Conservation (phyloP, 2,888 invertebrate genomes). For the Adineta ricciae region DNA sequence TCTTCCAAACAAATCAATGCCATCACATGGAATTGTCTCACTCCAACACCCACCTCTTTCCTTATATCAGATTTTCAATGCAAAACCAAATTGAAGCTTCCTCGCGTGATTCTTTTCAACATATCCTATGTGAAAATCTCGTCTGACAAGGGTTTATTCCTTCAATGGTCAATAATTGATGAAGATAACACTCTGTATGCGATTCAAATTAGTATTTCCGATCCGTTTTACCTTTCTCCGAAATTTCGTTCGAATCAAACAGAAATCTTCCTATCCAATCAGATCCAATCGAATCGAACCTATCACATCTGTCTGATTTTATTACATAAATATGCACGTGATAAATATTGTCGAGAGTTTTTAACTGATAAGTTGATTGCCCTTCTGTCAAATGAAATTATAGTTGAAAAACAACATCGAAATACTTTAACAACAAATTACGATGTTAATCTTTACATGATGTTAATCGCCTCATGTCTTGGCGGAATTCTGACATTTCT, state of each 20-base stretch:
- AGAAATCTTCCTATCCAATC: neutral
- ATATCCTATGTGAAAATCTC: neutral
- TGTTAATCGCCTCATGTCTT: slow-evolving; percentile 13
- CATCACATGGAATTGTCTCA: neutral
- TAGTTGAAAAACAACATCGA: neutral
- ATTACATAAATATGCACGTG: neutral
- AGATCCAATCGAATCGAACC: neutral
- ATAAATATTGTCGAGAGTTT: slow-evolving; percentile 12
- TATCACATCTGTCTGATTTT: neutral
- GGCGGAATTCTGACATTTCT: neutral
- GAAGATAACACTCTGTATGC: neutral
- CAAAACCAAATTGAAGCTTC: neutral
- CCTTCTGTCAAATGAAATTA: neutral
- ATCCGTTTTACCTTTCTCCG: neutral
- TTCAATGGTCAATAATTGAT: neutral
- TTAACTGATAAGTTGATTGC: neutral
- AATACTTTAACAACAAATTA: too few relatives aligned
- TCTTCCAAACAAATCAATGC: neutral
- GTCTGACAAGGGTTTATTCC: neutral
- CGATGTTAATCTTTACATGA: neutral
- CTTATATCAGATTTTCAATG: slow-evolving; percentile 9
- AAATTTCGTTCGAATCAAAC: neutral
- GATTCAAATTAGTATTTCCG: neutral
- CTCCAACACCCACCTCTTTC: neutral
- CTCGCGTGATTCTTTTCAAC: neutral